Conservation (phyloP, 2,113 vertebrate species). For the Calyptommatus sinebrachiatus region DNA sequence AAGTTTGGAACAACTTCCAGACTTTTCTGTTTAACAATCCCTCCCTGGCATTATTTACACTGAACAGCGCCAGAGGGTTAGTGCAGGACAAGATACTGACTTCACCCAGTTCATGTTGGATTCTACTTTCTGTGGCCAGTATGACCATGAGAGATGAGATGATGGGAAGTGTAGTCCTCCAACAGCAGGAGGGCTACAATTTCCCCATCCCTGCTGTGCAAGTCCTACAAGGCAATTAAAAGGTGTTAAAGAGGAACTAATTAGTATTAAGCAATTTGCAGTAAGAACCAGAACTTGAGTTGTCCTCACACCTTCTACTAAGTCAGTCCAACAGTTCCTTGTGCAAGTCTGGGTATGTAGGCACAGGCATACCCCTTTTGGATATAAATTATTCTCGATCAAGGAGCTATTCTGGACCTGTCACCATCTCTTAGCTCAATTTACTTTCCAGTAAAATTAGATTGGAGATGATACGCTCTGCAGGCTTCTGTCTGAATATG, state of each 20-base stretch:
- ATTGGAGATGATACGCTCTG: background rate
- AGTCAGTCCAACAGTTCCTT: background rate
- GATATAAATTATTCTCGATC: background rate
- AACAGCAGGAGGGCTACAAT: background rate
- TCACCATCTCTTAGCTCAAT: background rate
- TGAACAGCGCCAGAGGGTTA: background rate
- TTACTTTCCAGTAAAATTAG: background rate
- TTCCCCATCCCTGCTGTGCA: too few species aligned
- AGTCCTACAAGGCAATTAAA: background rate
- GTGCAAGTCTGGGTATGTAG: background rate
- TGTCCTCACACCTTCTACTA: background rate
- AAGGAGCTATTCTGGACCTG: background rate
- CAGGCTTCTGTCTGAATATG: background rate
- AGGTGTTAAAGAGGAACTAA: slow-evolving; percentile 9
- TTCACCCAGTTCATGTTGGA: background rate
- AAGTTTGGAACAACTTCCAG: background rate
- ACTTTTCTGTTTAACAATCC: background rate
- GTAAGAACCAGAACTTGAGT: background rate
- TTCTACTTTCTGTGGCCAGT: background rate
- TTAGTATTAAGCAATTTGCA: background rate
- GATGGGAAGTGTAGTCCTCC: background rate
- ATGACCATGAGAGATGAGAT: background rate
- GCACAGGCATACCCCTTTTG: background rate
- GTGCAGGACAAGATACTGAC: background rate
- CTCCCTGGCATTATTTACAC: background rate